Conservation (phyloP, 2,113 vertebrate species). For the Tursiops truncatus region DNA sequence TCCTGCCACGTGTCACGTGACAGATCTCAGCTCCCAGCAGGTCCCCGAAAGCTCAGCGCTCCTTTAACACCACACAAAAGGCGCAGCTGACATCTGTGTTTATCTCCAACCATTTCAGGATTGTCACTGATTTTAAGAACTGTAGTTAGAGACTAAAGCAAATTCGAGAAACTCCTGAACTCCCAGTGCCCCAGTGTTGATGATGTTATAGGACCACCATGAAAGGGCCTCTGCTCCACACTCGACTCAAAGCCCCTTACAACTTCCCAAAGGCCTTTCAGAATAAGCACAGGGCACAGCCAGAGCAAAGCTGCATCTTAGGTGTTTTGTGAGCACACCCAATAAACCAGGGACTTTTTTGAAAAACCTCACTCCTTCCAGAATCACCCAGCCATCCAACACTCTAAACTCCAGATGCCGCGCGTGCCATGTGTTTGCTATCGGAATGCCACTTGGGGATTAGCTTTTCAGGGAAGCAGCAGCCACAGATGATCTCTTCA, state of each 20-base stretch:
- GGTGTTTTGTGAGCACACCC: no score
- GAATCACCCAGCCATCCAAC: background rate
- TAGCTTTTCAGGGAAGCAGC: accelerated
- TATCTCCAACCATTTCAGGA: background rate
- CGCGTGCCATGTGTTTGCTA: accelerated
- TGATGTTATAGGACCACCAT: accelerated
- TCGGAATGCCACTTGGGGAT: background rate
- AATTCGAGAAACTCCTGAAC: accelerated
- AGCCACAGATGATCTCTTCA: background rate
- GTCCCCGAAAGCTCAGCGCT: accelerated
- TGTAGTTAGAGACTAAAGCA: background rate
- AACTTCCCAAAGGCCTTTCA: background rate
- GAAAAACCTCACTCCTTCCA: background rate
- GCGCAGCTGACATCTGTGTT: accelerated
- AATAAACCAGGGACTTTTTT: no score
- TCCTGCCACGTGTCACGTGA: accelerated
- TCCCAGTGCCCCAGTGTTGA: background rate
- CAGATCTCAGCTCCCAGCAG: background rate
- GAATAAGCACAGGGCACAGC: accelerated
- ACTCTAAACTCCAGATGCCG: accelerated
- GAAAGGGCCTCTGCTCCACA: no score
- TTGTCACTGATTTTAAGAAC: accelerated
- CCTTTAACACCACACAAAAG: accelerated
- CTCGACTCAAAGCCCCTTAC: accelerated
- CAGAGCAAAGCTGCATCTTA: accelerated